Conservation (phyloP, 2,797 vertebrate genomes). For the Lophura swinhoii region DNA sequence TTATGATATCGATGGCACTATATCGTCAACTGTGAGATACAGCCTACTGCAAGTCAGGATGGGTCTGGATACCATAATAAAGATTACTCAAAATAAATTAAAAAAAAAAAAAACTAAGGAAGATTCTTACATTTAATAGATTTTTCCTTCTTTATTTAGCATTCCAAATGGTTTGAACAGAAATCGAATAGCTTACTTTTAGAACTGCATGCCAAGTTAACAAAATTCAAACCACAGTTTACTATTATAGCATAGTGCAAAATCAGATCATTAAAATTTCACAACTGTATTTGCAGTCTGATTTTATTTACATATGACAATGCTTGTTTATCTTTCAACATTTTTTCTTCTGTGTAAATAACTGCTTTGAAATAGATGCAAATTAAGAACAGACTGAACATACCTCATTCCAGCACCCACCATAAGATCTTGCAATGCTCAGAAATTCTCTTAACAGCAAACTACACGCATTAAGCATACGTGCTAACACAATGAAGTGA, state of each 20-base stretch:
- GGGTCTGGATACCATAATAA: slow-evolving; percentile 29
- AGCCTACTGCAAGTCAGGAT: neutral
- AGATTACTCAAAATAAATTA: neutral
- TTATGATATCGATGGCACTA: slow-evolving; percentile 68
- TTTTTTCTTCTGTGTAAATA: neutral
- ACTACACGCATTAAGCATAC: neutral
- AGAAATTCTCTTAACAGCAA: neutral
- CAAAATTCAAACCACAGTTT: neutral
- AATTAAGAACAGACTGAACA: neutral
- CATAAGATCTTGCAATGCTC: neutral
- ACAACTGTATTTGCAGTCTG: neutral
- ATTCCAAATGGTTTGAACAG: neutral
- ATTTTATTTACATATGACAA: slow-evolving; percentile 5
- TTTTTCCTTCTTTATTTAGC: slow-evolving; percentile 30
- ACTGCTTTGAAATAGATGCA: neutral
- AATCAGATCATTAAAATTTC: neutral
- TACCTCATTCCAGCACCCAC: neutral
- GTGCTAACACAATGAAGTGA: neutral
- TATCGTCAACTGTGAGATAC: slow-evolving; percentile 57
- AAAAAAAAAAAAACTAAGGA: slow-evolving; percentile 9
- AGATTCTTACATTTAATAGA: neutral
- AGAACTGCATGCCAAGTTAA: neutral
- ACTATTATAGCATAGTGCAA: neutral
- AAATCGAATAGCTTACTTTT: neutral
- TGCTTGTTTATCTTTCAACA: neutral